These are phyloP conservation scores for Vollenhovia emeryi DNA, from an alignment of 1,140 invertebrate species.

Conservation along the genomic window DNA sequence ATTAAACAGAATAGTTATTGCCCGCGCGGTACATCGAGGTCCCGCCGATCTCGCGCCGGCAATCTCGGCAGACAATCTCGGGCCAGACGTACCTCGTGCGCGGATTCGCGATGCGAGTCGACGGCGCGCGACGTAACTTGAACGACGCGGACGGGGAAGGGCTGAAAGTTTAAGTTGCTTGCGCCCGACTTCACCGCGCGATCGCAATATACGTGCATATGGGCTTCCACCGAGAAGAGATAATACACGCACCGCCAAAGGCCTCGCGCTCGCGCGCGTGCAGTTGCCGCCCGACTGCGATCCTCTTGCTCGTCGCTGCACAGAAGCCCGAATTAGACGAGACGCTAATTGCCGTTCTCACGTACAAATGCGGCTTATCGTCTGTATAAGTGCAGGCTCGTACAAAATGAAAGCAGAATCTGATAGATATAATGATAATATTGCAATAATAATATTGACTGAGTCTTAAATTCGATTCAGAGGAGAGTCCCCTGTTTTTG, in stretches of 20 bases:
- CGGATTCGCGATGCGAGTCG: conserved; percentile 10
- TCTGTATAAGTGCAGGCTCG: neutral
- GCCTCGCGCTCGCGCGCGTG: neutral
- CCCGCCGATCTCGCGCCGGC: conserved; percentile 4
- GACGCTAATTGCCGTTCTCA: neutral
- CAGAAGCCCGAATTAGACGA: conserved; percentile 21
- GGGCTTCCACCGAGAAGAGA: conserved; percentile 5
- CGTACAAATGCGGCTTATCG: neutral
- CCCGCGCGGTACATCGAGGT: neutral
- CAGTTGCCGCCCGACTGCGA: neutral
- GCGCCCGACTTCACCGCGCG: conserved; percentile 53
- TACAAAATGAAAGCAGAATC: neutral
- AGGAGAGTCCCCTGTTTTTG: too few relatives aligned
- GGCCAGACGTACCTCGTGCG: neutral
- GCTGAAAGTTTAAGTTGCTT: conserved; percentile 62
- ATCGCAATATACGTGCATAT: conserved; percentile 49
- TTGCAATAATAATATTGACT: too few relatives aligned
- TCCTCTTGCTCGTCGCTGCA: neutral
- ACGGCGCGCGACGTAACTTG: conserved; percentile 47
- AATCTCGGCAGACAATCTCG: conserved; percentile 49
- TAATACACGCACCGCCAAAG: neutral
- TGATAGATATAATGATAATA: too few relatives aligned
- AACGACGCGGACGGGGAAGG: too few relatives aligned
- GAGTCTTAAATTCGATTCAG: too few relatives aligned
- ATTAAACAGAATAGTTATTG: conserved; percentile 3